Evolutionary conservation across 1,140 invertebrate species (phyloP).

Genomic region (Helicoverpa zea): DNA sequence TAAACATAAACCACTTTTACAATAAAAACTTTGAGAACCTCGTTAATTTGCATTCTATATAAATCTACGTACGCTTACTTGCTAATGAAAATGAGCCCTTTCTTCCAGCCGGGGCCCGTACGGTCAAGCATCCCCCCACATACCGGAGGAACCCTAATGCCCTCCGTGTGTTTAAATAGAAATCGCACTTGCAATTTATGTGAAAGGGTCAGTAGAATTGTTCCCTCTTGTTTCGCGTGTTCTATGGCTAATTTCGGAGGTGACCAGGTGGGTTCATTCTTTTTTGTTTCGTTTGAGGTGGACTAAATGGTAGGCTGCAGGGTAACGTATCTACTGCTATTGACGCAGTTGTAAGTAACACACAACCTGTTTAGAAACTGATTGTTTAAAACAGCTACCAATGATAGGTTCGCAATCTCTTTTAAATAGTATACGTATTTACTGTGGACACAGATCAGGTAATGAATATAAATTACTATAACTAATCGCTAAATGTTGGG

Average conservation of each 20-base stretch:
- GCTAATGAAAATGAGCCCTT: constrained; percentile 85
- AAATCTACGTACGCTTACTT: constrained; percentile 77
- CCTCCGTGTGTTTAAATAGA: constrained; percentile 77
- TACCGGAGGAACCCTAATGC: constrained; percentile 72
- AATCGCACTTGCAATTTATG: constrained; percentile 83
- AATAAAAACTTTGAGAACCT: constrained; percentile 64
- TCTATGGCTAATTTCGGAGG: constrained; percentile 66
- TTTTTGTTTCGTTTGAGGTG: neutral
- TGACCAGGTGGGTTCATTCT: constrained; percentile 50
- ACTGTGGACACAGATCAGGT: too few relatives aligned
- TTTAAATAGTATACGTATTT: too few relatives aligned
- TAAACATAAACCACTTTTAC: too few relatives aligned
- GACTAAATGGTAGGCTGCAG: neutral
- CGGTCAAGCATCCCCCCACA: constrained; percentile 77
- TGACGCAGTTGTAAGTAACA: too few relatives aligned
- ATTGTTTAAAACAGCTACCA: too few relatives aligned
- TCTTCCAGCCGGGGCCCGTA: constrained; percentile 66
- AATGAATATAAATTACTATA: too few relatives aligned
- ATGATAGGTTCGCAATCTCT: too few relatives aligned
- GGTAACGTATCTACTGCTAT: too few relatives aligned
- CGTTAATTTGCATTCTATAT: constrained; percentile 65
- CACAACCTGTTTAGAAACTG: too few relatives aligned
- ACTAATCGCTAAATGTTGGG: too few relatives aligned
- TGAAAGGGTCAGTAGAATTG: constrained; percentile 73
- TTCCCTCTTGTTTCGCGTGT: constrained; percentile 68